Conservation (phyloP, 2,888 invertebrate species). For the Drosophila sordidula region DNA sequence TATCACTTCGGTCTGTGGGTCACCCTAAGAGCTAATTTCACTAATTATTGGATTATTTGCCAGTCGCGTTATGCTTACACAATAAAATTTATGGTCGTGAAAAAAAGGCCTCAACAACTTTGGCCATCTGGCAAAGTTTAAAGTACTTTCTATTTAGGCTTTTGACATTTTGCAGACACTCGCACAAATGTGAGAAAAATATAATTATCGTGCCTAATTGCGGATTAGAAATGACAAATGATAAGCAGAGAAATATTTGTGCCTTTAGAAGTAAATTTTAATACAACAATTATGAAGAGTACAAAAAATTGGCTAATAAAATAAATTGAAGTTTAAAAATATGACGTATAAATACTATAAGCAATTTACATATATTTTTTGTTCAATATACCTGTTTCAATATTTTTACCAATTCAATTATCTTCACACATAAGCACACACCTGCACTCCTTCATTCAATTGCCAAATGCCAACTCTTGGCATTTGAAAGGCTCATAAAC, state of each 20-base stretch:
- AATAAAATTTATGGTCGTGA: constrained; percentile 66
- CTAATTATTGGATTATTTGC: constrained; percentile 72
- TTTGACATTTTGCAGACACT: constrained; percentile 64
- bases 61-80: constrained; percentile 41
- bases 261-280: too few species aligned
- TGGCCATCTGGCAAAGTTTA: constrained; percentile 60
- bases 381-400: too few species aligned
- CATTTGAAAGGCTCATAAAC: constrained; percentile 58
- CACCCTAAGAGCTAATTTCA: constrained; percentile 58
- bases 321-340: too few species aligned
- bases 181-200: constrained; percentile 38
- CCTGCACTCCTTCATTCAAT: constrained; percentile 14
- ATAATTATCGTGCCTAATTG: constrained; percentile 53
- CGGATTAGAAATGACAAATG: constrained; percentile 59
- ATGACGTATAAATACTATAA: too few species aligned
- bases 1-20: constrained; percentile 5
- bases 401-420: too few species aligned
- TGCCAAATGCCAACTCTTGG: constrained; percentile 52
- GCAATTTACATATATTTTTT: too few species aligned
- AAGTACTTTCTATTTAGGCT: constrained; percentile 22
- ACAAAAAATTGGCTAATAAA: neutral
- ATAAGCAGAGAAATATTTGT: constrained; percentile 8
- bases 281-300: too few species aligned
- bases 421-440: neutral
- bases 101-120: constrained; percentile 15